phyloP scores from a whole-genome alignment of 2,797 vertebrate genomes.

The Danio albolineatus region DNA sequence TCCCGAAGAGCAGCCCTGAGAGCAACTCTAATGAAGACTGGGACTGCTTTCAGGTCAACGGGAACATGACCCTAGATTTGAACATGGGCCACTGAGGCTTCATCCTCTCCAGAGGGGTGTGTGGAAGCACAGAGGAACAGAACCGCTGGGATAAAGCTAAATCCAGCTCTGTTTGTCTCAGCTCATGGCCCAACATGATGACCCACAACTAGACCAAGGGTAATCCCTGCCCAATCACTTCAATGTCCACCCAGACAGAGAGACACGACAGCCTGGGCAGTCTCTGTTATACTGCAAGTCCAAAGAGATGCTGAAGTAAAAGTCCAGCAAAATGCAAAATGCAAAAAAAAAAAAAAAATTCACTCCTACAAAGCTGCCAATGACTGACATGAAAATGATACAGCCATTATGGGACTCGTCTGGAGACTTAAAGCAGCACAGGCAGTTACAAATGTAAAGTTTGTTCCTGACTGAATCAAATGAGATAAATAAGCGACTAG shows the following conservation, averaged over 20 bases:
- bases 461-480: background rate
- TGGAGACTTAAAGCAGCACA: background rate
- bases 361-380: background rate
- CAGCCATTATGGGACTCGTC: background rate
- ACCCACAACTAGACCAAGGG: slow-evolving; percentile 61
- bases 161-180: slow-evolving; percentile 28
- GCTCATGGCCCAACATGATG: slow-evolving; percentile 64
- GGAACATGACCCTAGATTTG: slow-evolving; percentile 44
- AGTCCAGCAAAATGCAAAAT: background rate
- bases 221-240: slow-evolving; percentile 68
- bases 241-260: slow-evolving; percentile 58
- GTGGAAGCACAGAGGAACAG: slow-evolving; percentile 1
- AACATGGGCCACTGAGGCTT: slow-evolving; percentile 5
- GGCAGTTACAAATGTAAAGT: background rate
- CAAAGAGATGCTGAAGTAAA: slow-evolving; percentile 10
- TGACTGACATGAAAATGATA: slow-evolving; percentile 40
- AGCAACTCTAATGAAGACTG: slow-evolving; percentile 35
- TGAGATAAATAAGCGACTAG: background rate
- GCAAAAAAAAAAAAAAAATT: background rate
- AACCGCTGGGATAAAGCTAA: slow-evolving; percentile 25
- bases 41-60: slow-evolving; percentile 26
- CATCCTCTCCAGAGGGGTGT: slow-evolving; percentile 10
- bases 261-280: slow-evolving; percentile 36
- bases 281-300: slow-evolving; percentile 2
- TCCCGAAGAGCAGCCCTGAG: slow-evolving; percentile 6